phyloP scores from a whole-genome alignment of 2,888 invertebrate genomes.

The Arrhopalites spinosus region DNA sequence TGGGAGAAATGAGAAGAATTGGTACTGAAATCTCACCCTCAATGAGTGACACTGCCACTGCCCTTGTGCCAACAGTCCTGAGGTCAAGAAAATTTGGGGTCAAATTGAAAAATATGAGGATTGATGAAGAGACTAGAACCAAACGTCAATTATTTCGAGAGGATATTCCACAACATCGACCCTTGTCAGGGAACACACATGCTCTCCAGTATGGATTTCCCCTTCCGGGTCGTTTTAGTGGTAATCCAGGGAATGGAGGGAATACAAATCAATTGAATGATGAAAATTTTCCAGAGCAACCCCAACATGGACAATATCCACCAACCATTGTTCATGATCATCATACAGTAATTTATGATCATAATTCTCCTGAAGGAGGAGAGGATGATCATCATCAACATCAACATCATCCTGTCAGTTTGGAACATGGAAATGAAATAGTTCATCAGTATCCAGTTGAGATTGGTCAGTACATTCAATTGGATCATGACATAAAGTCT shows the following conservation, averaged over 20 bases:
- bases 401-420: not conserved
- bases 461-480: slow-evolving; percentile 6
- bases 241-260: not conserved
- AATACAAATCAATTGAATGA: not conserved
- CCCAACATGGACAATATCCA: not conserved
- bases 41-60: not conserved
- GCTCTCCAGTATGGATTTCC: slow-evolving; percentile 52
- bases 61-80: not conserved
- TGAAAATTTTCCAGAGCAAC: not conserved
- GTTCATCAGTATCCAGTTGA: slow-evolving; percentile 22
- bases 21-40: not conserved
- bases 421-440: not conserved
- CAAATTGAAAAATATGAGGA: not conserved
- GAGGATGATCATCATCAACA: not conserved
- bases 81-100: not conserved
- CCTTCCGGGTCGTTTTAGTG: slow-evolving; percentile 42
- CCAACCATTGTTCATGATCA: not conserved
- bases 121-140: slow-evolving; percentile 8
- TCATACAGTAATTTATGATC: not conserved
- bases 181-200: slow-evolving; percentile 47
- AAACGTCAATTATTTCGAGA: slow-evolving; percentile 51
- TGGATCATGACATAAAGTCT: slow-evolving; percentile 11
- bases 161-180: slow-evolving; percentile 51
- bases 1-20: too few relatives aligned
- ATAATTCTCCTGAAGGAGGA: not conserved